phyloP scores from a whole-genome alignment of 2,797 vertebrate species.

The Synanceia verrucosa region DNA sequence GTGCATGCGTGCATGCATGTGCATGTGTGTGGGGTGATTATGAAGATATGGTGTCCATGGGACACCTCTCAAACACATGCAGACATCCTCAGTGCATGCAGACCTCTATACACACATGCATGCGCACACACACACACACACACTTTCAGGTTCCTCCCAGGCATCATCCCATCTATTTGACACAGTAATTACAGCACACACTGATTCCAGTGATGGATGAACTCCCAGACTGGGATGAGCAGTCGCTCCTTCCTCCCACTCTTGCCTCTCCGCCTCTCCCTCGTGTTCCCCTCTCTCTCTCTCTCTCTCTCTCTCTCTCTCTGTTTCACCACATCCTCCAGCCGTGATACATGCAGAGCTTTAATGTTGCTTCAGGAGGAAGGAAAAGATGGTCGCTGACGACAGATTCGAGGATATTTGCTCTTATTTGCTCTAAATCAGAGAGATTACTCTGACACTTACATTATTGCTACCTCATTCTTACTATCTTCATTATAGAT shows the following conservation, averaged over 20 bases:
- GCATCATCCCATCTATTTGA: constrained; percentile 87
- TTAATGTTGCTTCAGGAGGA: constrained; percentile 23
- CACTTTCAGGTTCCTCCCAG: constrained; percentile 74
- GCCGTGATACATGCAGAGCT: constrained; percentile 34
- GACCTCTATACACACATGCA: constrained; percentile 15
- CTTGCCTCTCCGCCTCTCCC: constrained; percentile 27
- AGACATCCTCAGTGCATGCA: constrained; percentile 37
- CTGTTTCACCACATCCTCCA: constrained; percentile 53
- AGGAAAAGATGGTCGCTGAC: constrained; percentile 28
- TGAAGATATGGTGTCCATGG: constrained; percentile 78
- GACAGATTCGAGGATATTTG: constrained; percentile 21
- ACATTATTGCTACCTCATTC: neutral
- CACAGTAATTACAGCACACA: constrained; percentile 90
- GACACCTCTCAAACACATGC: constrained; percentile 57
- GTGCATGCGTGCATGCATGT: constrained; percentile 39
- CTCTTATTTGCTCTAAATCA: too few species aligned
- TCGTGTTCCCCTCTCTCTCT: constrained; percentile 18
- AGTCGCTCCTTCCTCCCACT: constrained; percentile 61
- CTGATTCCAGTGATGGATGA: constrained; percentile 90
- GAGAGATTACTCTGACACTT: too few species aligned
- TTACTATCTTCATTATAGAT: too few species aligned
- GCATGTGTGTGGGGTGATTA: constrained; percentile 70
- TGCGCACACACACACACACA: constrained; percentile 23
- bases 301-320: too few species aligned
- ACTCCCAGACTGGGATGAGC: constrained; percentile 85